Base-by-base conservation (phyloP, 2,797 vertebrate species). In the Ceryle rudis region DNA sequence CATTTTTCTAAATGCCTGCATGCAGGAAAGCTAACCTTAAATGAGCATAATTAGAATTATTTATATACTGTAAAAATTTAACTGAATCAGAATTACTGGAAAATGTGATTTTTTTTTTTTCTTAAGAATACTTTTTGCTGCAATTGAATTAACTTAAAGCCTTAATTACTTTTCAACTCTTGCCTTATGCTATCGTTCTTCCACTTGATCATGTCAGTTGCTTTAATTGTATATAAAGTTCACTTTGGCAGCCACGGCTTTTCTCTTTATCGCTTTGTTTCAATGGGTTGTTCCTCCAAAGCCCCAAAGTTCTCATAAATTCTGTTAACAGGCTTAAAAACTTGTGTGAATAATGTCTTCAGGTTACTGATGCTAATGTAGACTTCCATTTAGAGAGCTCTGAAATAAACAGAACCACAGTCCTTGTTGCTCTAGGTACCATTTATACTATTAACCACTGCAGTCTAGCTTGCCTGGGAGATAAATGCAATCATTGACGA, bases 21-120 rank as follows among this genome's bases (percentile, higher is more conserved):
- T 72, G 89, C 97, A 97, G 92, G 89, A 97, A 97, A 96, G 87
- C 95, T 98, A 98, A 96, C 93, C 86, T 97, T 98, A 95, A 92
- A 96, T 96, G 94, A 97, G 78, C 70, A 62, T 97, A 97, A 97
- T 98, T 98, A 98, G 86, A 97, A 98, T 98, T 98, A 98, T 97
- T 97, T 97, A 98, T 97, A 94, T 96, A 95, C 95, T 96, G 86
- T 97, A 97, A 98, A 97, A 98, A 95, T 89, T 86, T 96, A 97
- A 97, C 77, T 96, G 96, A 97, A 97, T 98, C 21, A 54, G 94
- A 97, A 96, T 97, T 97, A 97, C 92, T 97, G 96, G 97, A 98
- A 98, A 97, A 97, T 78, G 60, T 70, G 58, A 61, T 87, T 93
- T 72, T 67, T 86, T 95, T 55, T 54, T 54, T 57, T 81, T 95